phyloP scores from a whole-genome alignment of 2,113 vertebrate genomes.

The Myotis brandtii region DNA sequence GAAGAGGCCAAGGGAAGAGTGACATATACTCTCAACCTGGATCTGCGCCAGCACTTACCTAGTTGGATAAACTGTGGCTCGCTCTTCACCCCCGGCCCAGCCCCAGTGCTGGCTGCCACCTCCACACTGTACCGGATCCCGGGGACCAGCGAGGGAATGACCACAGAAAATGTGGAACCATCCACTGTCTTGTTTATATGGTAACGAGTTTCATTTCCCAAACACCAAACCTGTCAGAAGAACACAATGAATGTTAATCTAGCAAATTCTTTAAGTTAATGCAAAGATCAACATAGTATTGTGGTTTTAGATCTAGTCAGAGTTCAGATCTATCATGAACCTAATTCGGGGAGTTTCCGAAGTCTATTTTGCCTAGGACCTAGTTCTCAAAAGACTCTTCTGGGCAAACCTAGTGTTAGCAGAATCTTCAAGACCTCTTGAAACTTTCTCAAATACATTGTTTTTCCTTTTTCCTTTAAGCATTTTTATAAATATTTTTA shows the following conservation, averaged over 20 bases:
- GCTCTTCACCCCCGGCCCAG: slow-evolving; percentile 95
- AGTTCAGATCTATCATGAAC: not conserved
- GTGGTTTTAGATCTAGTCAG: not conserved
- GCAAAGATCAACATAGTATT: not conserved
- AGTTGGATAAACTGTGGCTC: slow-evolving; percentile 95
- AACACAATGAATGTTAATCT: not conserved
- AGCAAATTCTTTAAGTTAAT: not conserved
- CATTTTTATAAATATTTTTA: no score
- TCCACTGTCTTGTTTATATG: slow-evolving; percentile 98
- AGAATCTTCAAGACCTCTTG: not conserved
- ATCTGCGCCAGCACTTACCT: slow-evolving; percentile 86
- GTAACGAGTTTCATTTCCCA: slow-evolving; percentile 96
- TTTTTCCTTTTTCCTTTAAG: no score
- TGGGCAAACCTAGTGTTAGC: not conserved
- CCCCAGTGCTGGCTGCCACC: slow-evolving; percentile 95
- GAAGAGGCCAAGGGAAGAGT: accelerated
- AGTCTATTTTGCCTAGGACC: not conserved
- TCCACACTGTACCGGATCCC: slow-evolving; percentile 96
- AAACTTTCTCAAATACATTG: not conserved
- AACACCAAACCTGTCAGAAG: slow-evolving; percentile 94
- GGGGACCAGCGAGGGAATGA: slow-evolving; percentile 94
- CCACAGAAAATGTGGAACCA: slow-evolving; percentile 92
- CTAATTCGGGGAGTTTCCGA: not conserved
- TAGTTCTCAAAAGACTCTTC: not conserved
- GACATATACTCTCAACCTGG: not conserved